These are phyloP conservation scores for Sibirionetta formosa DNA, from an alignment of 2,797 vertebrate genomes.

Conservation along the genomic window DNA sequence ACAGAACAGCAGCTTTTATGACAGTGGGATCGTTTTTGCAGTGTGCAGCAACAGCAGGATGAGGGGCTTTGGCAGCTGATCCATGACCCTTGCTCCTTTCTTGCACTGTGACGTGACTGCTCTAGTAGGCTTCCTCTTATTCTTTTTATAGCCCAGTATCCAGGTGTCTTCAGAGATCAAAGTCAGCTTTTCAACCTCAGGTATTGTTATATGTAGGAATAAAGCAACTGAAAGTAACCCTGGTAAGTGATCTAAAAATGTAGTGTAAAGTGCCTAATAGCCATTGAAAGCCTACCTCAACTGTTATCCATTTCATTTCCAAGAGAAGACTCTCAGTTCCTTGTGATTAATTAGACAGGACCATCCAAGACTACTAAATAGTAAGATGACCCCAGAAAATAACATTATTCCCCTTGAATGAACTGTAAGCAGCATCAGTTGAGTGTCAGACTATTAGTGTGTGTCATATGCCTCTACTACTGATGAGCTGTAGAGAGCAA, in stretches of 20 bases:
- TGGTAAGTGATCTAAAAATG: conserved; percentile 17
- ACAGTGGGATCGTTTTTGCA: not conserved
- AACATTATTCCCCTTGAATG: not conserved
- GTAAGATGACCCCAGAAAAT: not conserved
- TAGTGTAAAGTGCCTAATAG: not conserved
- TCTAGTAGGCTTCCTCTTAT: not conserved
- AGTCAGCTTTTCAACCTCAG: conserved; percentile 21
- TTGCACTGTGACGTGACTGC: conserved; percentile 5
- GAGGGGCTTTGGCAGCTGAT: conserved; percentile 16
- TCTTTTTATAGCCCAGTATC: not conserved
- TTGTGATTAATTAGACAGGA: conserved; percentile 21
- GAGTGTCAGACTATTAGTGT: not conserved
- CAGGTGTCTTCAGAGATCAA: conserved; percentile 1
- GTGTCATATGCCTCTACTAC: not conserved
- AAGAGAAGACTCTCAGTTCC: not conserved
- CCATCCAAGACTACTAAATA: conserved; percentile 1
- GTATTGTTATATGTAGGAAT: not conserved
- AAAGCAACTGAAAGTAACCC: not conserved
- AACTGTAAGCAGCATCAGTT: not conserved
- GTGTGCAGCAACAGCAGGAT: not conserved
- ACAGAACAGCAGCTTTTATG: conserved; percentile 21
- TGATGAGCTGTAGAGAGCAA: not conserved
- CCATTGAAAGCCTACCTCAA: not conserved
- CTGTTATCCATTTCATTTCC: not conserved
- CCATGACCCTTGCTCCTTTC: conserved; percentile 8